Conservation (phyloP, 2,888 invertebrate genomes). For the Callyntrura sp. region DNA sequence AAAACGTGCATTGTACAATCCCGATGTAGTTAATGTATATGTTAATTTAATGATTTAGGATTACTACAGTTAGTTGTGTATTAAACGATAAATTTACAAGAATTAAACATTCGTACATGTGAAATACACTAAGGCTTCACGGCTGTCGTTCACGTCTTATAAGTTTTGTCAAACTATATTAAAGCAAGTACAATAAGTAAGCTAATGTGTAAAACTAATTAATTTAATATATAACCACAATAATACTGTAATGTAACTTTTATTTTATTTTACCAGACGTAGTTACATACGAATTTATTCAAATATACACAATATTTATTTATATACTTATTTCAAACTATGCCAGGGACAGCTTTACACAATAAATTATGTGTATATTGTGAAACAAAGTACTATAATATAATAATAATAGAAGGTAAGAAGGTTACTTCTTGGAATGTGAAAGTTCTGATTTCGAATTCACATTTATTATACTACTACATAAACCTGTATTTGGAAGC, state of each 20-base stretch:
- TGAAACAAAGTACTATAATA: not conserved
- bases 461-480: not conserved
- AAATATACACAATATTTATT: conserved; percentile 26
- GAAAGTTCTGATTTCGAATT: not conserved
- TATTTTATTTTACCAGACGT: not conserved
- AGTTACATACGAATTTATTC: not conserved
- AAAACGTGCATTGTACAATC: conserved; percentile 65
- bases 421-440: not conserved
- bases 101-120: not conserved
- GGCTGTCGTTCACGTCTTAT: not conserved
- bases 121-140: not conserved
- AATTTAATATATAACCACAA: not conserved
- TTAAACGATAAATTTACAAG: not conserved
- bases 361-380: not conserved
- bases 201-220: not conserved
- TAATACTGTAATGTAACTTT: not conserved
- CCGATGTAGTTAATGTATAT: conserved; percentile 26
- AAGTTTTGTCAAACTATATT: not conserved
- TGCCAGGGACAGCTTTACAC: no score
- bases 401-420: no score
- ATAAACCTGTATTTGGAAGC: not conserved
- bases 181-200: conserved; percentile 9
- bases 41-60: not conserved
- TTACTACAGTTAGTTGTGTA: no score
- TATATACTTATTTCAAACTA: conserved; percentile 10